Percentiles rank a stretch among this genome's conserved stretches.
Conservation (phyloP, 2,888 invertebrate genomes). For the Agrochola lota region DNA sequence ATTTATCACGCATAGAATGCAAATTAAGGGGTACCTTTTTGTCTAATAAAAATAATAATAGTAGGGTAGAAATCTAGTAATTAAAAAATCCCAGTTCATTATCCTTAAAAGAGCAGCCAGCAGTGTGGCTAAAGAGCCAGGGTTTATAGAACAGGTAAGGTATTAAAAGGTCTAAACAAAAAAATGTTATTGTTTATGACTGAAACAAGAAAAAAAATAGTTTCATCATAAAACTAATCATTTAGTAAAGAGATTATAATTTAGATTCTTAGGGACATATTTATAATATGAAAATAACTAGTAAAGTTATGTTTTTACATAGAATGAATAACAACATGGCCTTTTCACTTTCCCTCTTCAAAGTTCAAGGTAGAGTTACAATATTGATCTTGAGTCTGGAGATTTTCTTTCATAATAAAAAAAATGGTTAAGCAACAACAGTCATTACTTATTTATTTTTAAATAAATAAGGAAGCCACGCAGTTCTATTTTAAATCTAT, state of each 20-base stretch:
- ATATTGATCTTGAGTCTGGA: conserved; percentile 31
- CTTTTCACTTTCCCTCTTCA: conserved; percentile 57
- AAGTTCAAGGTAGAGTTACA: conserved; percentile 55
- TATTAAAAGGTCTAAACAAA: conserved; percentile 20
- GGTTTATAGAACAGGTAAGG: not conserved
- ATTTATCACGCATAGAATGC: conserved; percentile 14
- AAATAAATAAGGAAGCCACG: too few species aligned
- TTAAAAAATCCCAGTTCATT: not conserved
- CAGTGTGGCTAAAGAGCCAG: not conserved
- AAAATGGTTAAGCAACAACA: not conserved
- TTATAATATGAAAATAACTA: not conserved
- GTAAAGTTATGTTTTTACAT: conserved; percentile 7
- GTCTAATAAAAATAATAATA: conserved; percentile 1
- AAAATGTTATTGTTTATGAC: conserved; percentile 46
- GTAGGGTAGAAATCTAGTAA: conserved; percentile 26
- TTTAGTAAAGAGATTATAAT: conserved; percentile 4
- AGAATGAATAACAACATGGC: conserved; percentile 51
- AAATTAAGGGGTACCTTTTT: conserved; percentile 27
- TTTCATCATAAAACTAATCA: not conserved
- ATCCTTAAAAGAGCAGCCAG: not conserved
- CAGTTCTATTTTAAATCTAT: conserved; percentile 7
- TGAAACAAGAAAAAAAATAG: conserved; percentile 25
- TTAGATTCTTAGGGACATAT: not conserved
- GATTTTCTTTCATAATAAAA: conserved; percentile 9
- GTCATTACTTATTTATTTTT: not conserved